Conservation (phyloP, 2,113 vertebrate species). For the Festucalex cinctus region DNA sequence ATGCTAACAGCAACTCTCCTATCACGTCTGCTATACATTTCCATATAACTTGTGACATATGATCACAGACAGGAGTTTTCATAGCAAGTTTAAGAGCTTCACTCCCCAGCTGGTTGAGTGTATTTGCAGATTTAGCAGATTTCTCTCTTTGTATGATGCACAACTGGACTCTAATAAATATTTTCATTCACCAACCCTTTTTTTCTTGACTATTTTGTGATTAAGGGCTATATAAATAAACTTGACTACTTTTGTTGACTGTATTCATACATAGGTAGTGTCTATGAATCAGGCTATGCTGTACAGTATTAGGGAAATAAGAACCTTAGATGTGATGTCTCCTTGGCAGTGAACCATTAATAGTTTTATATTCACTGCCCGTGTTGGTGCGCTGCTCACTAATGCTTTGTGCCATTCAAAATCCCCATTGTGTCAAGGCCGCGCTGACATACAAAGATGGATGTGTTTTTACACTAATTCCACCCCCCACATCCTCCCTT, state of each 20-base stretch:
- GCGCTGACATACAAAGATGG: constrained; percentile 45
- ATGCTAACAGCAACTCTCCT: not conserved
- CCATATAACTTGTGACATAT: not conserved
- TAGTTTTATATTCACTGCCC: not conserved
- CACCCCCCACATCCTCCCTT: constrained; percentile 5
- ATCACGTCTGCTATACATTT: not conserved
- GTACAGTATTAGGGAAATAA: not conserved
- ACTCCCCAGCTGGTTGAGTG: constrained; percentile 5
- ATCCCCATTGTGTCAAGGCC: constrained; percentile 33
- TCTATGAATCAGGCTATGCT: not conserved
- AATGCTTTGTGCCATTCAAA: constrained; percentile 21
- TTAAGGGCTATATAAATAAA: too few relatives aligned
- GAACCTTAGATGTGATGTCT: not conserved
- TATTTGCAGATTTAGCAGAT: not conserved
- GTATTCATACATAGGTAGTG: not conserved
- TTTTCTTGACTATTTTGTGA: not conserved
- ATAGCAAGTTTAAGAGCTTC: not conserved
- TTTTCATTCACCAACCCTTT: not conserved
- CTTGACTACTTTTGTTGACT: not conserved
- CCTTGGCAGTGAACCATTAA: not conserved
- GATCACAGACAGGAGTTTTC: not conserved
- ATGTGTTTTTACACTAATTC: constrained; percentile 39
- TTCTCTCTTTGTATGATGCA: constrained; percentile 1
- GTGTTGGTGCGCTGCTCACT: constrained; percentile 7
- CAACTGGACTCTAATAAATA: not conserved